Percentiles rank a stretch among this genome's conserved stretches.
These are phyloP conservation scores for Polymixis lichenea DNA, from an alignment of 2,888 invertebrate genomes.

Conservation along the genomic window DNA sequence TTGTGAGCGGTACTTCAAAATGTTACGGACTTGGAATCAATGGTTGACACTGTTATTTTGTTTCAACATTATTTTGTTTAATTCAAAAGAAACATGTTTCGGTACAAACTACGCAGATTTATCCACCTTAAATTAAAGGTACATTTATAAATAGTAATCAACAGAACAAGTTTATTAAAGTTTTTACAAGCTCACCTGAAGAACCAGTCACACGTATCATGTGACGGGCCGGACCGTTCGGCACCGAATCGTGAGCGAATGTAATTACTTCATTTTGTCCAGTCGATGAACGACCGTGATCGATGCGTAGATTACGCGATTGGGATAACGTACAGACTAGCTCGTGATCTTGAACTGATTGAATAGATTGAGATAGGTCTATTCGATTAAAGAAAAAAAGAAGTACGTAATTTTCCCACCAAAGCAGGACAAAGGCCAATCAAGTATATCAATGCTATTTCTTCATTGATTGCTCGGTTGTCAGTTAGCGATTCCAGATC, in stretches of 20 bases:
- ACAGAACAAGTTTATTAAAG: constrained; percentile 30
- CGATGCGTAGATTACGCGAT: constrained; percentile 28
- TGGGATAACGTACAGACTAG: not conserved
- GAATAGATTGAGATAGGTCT: not conserved
- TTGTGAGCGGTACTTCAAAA: constrained; percentile 33
- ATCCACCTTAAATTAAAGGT: constrained; percentile 11
- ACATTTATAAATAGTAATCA: constrained; percentile 49
- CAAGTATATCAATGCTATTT: not conserved
- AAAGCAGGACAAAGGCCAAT: not conserved
- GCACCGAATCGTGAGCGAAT: constrained; percentile 34
- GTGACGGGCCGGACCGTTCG: constrained; percentile 36
- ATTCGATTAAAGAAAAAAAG: constrained; percentile 22
- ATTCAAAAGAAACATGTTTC: no score
- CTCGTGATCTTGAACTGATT: constrained; percentile 29
- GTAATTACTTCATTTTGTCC: constrained; percentile 45
- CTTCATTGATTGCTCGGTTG: not conserved
- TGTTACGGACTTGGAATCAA: not conserved
- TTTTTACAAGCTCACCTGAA: constrained; percentile 30
- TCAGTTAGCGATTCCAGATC: not conserved
- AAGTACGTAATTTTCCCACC: not conserved
- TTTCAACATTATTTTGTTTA: no score
- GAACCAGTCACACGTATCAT: constrained; percentile 30
- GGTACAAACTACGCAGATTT: constrained; percentile 13
- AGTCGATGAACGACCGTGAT: constrained; percentile 22
- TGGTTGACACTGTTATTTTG: not conserved